Percentiles rank a stretch among this genome's conserved stretches.
These are phyloP conservation scores for Holacanthella duospinosa DNA, from an alignment of 2,888 invertebrate genomes.

Conservation along the genomic window DNA sequence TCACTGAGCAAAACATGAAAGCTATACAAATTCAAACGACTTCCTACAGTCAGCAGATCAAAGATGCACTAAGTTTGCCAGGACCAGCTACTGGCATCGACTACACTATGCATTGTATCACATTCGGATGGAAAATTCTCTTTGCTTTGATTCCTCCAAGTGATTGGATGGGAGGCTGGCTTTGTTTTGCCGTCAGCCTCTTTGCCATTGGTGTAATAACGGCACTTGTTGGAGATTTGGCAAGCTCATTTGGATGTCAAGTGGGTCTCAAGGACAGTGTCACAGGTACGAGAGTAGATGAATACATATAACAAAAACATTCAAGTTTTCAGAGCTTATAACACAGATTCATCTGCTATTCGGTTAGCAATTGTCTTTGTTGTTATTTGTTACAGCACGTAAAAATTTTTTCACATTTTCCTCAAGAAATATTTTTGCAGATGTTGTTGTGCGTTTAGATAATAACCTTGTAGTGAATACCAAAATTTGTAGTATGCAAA, in stretches of 20 bases:
- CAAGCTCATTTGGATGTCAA: slow-evolving; percentile 51
- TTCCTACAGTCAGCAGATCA: slow-evolving; percentile 47
- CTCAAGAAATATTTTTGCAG: no score
- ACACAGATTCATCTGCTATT: no score
- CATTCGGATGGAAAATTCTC: slow-evolving; percentile 48
- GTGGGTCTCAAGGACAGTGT: slow-evolving; percentile 47
- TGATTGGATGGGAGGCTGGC: slow-evolving; percentile 48
- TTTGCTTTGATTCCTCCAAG: slow-evolving; percentile 45
- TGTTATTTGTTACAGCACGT: no score
- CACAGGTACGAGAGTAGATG: slow-evolving; percentile 45
- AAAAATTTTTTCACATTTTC: no score
- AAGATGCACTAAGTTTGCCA: slow-evolving; percentile 49
- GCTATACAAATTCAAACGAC: slow-evolving; percentile 46
- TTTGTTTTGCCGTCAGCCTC: slow-evolving; percentile 48
- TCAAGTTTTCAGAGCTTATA: no score
- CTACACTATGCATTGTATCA: slow-evolving; percentile 49
- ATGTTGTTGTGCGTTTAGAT: no score
- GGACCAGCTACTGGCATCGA: slow-evolving; percentile 45
- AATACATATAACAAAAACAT: no score
- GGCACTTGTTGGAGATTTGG: slow-evolving; percentile 50
- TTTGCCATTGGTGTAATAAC: slow-evolving; percentile 49
- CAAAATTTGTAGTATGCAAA: no score
- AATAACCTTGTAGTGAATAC: no score
- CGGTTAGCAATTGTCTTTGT: no score
- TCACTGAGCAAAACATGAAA: slow-evolving; percentile 49